Evolutionary conservation across 2,797 vertebrate genomes (phyloP), one percentile per base, ranked within the genome.

Genomic region (Sylvia borin): DNA sequence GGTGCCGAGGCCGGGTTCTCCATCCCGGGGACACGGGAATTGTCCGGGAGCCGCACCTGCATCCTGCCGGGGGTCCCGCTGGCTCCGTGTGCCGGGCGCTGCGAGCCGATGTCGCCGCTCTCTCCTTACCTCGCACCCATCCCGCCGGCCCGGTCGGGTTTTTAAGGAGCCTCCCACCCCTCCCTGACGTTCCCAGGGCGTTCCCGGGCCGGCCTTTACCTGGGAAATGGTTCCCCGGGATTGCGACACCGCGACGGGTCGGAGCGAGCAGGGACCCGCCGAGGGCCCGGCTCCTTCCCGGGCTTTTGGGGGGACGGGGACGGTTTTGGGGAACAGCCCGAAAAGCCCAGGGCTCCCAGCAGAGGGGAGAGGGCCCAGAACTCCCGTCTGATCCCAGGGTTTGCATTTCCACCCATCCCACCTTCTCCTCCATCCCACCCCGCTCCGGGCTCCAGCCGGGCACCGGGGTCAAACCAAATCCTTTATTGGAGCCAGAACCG

Each of bases 121-220:
- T 55, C 47, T 27, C 5, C 38, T 94, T 11, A 88, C 82, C 68
- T 88, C 2, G 93, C 92, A 67, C 96, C 95, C 96, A 94, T 96
- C 67, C 48, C 85, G 0, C n/a, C 0, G 57, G 83, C 90, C 88
- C 78, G 31, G 66, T 4, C n/a, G 0, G 61, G 85, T 32, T 94
- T 94, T 95, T 96, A 95, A 95, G 81, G 92, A 60, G 58, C 58
- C 58, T 91, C 94, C 94, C 96, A 66, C 92, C 95, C 94, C 68
- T 78, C 80, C 91, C 73, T 90, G 93, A 93, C 90, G 78, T 66
- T 72, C 66, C 77, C n/a, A 48, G 96, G 97, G 97, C 90, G 96
- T 91, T 94, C 36, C 72, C 3, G 48, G 1, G 24, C 8, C 43
- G 72, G 40, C 10, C 3, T 26, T 93, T 26, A 87, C 95, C 94